These are phyloP conservation scores for Cistogaster globosa DNA, from an alignment of 2,888 invertebrate species.

Conservation along the genomic window DNA sequence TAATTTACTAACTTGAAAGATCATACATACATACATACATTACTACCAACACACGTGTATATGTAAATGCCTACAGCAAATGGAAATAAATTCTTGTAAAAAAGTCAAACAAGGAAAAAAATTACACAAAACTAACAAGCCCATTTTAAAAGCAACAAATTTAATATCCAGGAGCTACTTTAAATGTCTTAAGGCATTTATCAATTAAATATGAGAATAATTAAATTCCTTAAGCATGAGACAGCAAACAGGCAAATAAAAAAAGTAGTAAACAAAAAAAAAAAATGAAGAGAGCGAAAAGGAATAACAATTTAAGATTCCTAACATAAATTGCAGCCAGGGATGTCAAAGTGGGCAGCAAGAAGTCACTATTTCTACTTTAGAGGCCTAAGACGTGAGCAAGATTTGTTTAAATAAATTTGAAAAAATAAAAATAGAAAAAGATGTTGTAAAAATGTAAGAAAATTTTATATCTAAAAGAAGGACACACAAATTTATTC, in stretches of 20 bases:
- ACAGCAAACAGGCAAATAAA: slow-evolving; percentile 51
- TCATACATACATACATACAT: not conserved
- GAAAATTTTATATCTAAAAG: too few relatives aligned
- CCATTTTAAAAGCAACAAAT: slow-evolving; percentile 46
- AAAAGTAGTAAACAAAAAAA: not conserved
- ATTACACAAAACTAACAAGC: slow-evolving; percentile 44
- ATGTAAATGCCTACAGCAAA: not conserved
- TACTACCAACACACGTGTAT: not conserved
- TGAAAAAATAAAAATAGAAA: too few relatives aligned
- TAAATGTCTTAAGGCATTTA: slow-evolving; percentile 71
- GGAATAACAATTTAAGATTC: slow-evolving; percentile 53
- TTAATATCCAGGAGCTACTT: slow-evolving; percentile 65
- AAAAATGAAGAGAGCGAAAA: slow-evolving; percentile 6
- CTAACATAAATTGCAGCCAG: slow-evolving; percentile 54
- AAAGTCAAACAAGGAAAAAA: slow-evolving; percentile 22
- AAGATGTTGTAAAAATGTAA: too few relatives aligned
- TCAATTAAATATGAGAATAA: slow-evolving; percentile 66
- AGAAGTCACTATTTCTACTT: not conserved
- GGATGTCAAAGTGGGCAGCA: not conserved
- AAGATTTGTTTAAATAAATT: too few relatives aligned
- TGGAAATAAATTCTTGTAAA: slow-evolving; percentile 15
- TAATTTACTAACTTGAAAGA: not conserved
- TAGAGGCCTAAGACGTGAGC: not conserved
- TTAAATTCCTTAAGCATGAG: slow-evolving; percentile 68
- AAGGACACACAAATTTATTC: too few relatives aligned